Percentiles rank a stretch among this genome's conserved stretches.
phyloP scores from a whole-genome alignment of 1,140 invertebrate genomes.

The Meteorus sp. region DNA sequence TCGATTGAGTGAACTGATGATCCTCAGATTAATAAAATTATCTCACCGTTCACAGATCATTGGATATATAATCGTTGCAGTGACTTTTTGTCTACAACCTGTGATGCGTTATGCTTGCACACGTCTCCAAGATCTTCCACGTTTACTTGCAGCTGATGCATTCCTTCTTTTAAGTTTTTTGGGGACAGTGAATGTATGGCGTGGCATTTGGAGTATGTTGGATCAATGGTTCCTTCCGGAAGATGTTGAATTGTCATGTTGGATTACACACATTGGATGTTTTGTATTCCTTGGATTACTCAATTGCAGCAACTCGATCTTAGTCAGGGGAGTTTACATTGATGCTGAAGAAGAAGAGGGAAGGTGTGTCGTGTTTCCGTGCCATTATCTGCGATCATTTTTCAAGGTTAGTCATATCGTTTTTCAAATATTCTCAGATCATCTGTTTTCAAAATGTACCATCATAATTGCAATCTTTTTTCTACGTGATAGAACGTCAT shows the following conservation, averaged over 20 bases:
- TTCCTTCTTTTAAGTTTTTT: constrained; percentile 77
- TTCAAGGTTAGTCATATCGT: constrained; percentile 63
- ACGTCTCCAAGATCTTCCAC: constrained; percentile 65
- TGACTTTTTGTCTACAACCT: constrained; percentile 75
- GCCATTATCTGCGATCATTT: constrained; percentile 77
- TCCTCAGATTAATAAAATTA: constrained; percentile 11
- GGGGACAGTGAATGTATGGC: constrained; percentile 84
- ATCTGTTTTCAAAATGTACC: background rate
- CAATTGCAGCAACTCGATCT: constrained; percentile 81
- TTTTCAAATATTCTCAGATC: background rate
- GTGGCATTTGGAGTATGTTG: constrained; percentile 79
- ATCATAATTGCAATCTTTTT: too few species aligned
- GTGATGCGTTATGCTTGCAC: constrained; percentile 69
- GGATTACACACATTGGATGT: constrained; percentile 74
- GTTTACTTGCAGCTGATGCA: constrained; percentile 72
- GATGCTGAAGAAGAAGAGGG: constrained; percentile 79
- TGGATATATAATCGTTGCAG: constrained; percentile 71
- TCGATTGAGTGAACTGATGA: too few species aligned
- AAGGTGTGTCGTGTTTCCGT: constrained; percentile 78
- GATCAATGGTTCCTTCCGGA: constrained; percentile 82
- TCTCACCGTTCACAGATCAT: constrained; percentile 64
- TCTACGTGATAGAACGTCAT: too few species aligned
- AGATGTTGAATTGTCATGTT: constrained; percentile 71
- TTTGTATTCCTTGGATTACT: constrained; percentile 74
- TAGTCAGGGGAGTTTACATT: constrained; percentile 82